phyloP scores from a whole-genome alignment of 2,797 vertebrate genomes.

The Aselliscus stoliczkanus region DNA sequence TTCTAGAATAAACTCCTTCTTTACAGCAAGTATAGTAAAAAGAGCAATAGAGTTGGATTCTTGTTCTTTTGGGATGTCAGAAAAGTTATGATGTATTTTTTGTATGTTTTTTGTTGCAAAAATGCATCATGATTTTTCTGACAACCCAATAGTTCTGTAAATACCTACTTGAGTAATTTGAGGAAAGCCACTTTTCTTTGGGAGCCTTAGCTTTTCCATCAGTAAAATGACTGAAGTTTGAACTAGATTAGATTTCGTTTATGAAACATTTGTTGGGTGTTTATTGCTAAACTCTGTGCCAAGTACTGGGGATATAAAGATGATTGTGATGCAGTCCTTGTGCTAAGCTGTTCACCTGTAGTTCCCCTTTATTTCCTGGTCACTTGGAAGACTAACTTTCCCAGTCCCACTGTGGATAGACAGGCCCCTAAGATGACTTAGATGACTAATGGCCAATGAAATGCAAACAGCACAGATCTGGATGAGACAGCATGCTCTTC shows the following conservation, averaged over 20 bases:
- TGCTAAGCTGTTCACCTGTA: neutral
- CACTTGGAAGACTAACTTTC: neutral
- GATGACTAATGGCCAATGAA: neutral
- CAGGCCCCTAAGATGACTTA: neutral
- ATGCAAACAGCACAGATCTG: neutral
- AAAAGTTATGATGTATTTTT: too few species aligned
- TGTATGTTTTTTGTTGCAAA: too few species aligned
- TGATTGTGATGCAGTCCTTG: neutral
- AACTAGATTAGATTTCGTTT: neutral
- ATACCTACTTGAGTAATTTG: neutral
- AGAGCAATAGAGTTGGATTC: neutral
- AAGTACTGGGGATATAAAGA: neutral
- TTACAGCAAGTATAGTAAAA: neutral
- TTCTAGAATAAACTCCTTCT: neutral
- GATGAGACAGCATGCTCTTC: neutral
- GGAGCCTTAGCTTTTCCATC: neutral
- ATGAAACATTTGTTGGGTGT: neutral
- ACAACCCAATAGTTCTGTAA: neutral
- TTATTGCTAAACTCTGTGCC: neutral
- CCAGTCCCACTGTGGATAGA: neutral
- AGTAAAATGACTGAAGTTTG: neutral
- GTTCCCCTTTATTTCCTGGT: neutral
- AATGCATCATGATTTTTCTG: too few species aligned
- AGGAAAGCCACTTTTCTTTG: too few species aligned
- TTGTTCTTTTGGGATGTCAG: too few species aligned